Base-by-base conservation (phyloP, 2,888 invertebrate species). In the Chrysina gloriosa region DNA sequence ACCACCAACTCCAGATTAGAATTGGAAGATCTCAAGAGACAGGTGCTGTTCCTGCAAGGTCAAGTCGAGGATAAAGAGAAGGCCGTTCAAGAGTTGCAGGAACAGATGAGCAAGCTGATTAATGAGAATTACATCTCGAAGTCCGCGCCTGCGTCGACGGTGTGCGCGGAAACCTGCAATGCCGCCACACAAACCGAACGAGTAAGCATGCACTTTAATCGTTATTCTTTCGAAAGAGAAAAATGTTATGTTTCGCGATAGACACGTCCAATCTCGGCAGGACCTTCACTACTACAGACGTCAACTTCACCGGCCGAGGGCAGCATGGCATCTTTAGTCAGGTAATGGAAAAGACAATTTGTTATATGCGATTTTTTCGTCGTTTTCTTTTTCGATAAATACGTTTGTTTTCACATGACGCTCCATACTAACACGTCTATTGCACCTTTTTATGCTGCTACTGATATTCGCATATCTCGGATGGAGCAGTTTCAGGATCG, bases 51-150 rank as follows among this genome's bases (percentile, higher is more conserved):
- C 84, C 86, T 93, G 82, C 93, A 93, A 88, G 92, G 94, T 77
- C 94, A 95, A 86, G 84, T 95, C 78, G 94, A 95, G 81, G 95
- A 96, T 83, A 91, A 91, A 78, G 94, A 95, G 82, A 88, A 92
- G 73, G 89, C 91, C 78, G 93, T 95, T 83, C 89, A 91, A 79
- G 87, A 90, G 79, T 86, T 95, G 81, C 93, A 94, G 84, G 89
- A 90, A 78, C 89, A 92, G 83, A 90, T 93, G 86, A 85, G 88
- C 78, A 89, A 80, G 64, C 70, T 81, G 36, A 71, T 77, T 25
- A 76, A 70, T 36, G 82, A 79, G 19, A 82, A 80, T 76, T 79
- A 83, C 81, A 83, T 74, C 80, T 84, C 86, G 79, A 83, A 85
- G 64, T 80, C 83, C 42, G 82, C 83, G 23, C 80, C 80, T 25